Base-by-base conservation (phyloP, 2,113 vertebrate species). In the Mixornis gularis region DNA sequence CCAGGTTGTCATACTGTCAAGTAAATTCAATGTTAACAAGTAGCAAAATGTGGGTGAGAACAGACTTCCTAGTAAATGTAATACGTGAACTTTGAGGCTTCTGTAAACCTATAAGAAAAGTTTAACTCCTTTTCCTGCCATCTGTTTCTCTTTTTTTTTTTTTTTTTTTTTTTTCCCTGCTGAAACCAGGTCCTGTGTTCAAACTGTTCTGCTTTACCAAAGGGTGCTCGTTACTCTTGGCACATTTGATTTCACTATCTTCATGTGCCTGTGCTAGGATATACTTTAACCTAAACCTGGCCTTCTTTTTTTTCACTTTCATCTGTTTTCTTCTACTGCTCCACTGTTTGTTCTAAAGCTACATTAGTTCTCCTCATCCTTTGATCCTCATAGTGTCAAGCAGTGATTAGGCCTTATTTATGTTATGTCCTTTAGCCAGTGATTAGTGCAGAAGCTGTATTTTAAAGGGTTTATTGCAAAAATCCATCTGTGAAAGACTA, bases 391-490 rank as follows among this genome's bases (percentile, higher is more conserved):
- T 29, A 60, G 85, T 63, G 41, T 92, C 77, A 60, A 78, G 56
- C 30, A 90, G 66, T 62, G 55, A 81, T 94, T 83, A 95, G 74
- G 34, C 51, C 58, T 73, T 78, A 29, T 7, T 10, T 43, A 21
- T 70, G 36, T 89, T 89, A 32, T 8, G 38, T 92, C 34, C 68
- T 83, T 94, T 64, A 60, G 69, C 41, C 59, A 72, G 21, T 71
- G 65, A 86, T 94, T 94, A 91, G 81, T 86, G 81, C 38, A 91
- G 83, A 86, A 87, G 20, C 83, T 94, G 34, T 86, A 64, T 90
- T 91, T 95, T 93, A 85, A 81, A 89, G 68, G 62, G 86, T 93
- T 93, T 94, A 49, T 76, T 90, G 71, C 41, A 88, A 93, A 96
- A 81, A 81, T 77, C 77, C 60, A 13, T 44, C 86, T 58, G 34